Conservation (phyloP, 2,797 vertebrate genomes). For the Squalus acanthias region DNA sequence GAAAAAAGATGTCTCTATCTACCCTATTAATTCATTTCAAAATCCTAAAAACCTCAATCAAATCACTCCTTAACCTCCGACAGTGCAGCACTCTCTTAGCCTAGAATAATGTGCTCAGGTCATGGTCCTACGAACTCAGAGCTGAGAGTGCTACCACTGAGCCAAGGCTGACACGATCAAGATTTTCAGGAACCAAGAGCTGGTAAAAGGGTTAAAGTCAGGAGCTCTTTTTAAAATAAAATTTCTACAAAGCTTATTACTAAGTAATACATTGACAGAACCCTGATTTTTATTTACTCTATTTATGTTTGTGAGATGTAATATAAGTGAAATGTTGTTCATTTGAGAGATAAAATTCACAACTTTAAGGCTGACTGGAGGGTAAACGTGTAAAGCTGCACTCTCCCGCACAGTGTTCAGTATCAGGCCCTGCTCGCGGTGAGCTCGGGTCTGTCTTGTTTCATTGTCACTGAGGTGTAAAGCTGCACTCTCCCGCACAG, state of each 20-base stretch:
- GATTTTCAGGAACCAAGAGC: not conserved
- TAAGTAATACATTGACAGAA: not conserved
- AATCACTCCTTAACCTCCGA: too few species aligned
- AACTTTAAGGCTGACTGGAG: not conserved
- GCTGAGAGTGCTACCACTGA: not conserved
- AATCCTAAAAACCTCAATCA: too few species aligned
- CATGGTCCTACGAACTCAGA: too few species aligned
- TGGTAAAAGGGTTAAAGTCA: not conserved
- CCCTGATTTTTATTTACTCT: not conserved
- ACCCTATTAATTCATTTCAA: too few species aligned
- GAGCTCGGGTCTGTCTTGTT: too few species aligned
- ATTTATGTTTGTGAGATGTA: slow-evolving; percentile 2
- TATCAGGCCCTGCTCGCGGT: too few species aligned
- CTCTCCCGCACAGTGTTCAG: too few species aligned
- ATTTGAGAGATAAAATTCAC: not conserved
- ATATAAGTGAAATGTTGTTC: not conserved
- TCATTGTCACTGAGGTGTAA: too few species aligned
- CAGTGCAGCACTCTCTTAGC: not conserved
- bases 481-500: too few species aligned
- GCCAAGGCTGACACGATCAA: not conserved
- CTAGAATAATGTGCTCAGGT: not conserved
- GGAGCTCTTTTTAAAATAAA: not conserved
- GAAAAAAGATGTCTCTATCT: too few species aligned
- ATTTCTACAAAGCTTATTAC: not conserved
- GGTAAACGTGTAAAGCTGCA: too few species aligned